Base-by-base conservation (phyloP, 2,888 invertebrate species). In the Stratiomys singularior region DNA sequence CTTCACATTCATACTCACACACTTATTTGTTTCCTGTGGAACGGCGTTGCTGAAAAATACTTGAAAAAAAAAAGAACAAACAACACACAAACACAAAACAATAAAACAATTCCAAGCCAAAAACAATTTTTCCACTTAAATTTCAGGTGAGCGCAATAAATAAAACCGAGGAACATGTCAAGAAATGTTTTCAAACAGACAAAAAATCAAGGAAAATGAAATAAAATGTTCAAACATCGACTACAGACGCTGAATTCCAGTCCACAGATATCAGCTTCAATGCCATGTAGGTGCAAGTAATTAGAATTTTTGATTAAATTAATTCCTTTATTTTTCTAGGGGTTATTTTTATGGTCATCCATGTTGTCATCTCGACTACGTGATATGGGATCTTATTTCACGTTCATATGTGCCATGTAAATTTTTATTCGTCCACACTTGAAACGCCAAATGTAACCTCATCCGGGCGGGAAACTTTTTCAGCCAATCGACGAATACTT, bases 221-320 rank as follows among this genome's bases (percentile, higher is more conserved):
- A 28, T 7, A 58, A 56, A 23, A 72, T 5, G 60, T n/a, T n/a
- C n/a, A n/a, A n/a, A n/a, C n/a, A n/a, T n/a, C n/a, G n/a, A n/a
- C 60, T 25, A 21, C 37, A 71, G 69, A 47, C 23, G 5, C 64
- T 28, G 25, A 52, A 72, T 72, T 72, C 72, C 72, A 21, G 9
- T 21, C 21, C 28, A 37, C 3, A 37, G 37, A 37, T 9, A 37
- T 5, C 37, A 28, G 72, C 21, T 27, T 56, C 72, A 47, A 71
- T 71, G 71, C 71, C 25, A 71, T 71, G 71, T 71, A 56, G 72
- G 58, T 72, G 72, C 72, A 72, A 58, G 74, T 74, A 74, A 74
- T 74, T 74, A 74, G 58, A 74, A 58, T 74, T 74, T 58, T 74
- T 58, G 60, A 60, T 74, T 60, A 74, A 74, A 60, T 74, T 60